phyloP scores from a whole-genome alignment of 2,113 vertebrate species.

The Istiophorus platypterus region DNA sequence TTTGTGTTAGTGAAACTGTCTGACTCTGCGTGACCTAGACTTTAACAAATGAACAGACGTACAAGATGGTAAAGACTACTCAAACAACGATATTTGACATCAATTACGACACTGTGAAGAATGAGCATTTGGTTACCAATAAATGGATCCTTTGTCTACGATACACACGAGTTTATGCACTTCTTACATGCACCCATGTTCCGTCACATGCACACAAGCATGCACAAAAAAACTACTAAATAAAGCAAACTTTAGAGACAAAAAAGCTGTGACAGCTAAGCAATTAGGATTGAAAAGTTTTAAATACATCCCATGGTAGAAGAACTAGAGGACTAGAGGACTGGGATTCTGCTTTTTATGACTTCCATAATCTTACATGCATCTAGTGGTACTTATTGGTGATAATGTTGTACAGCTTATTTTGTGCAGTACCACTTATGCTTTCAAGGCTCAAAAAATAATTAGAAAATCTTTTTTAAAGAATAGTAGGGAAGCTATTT shows the following conservation, averaged over 20 bases:
- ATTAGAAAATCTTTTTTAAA: neutral
- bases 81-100: slow-evolving; percentile 31
- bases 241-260: slow-evolving; percentile 26
- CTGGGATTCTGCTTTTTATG: slow-evolving; percentile 27
- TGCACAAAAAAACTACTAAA: slow-evolving; percentile 27
- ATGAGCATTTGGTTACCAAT: slow-evolving; percentile 58
- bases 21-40: slow-evolving; percentile 48
- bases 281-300: slow-evolving; percentile 48
- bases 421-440: neutral
- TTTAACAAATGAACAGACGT: slow-evolving; percentile 65
- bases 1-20: slow-evolving; percentile 41
- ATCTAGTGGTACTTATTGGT: slow-evolving; percentile 8
- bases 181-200: neutral
- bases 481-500: neutral
- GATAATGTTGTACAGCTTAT: neutral
- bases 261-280: slow-evolving; percentile 53
- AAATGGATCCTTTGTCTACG: slow-evolving; percentile 27
- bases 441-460: neutral
- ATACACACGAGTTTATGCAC: neutral
- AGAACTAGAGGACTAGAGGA: slow-evolving; percentile 7
- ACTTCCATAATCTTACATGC: slow-evolving; percentile 3
- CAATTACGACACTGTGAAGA: slow-evolving; percentile 54
- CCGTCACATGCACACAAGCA: neutral
- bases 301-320: slow-evolving; percentile 31
- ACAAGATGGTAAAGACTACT: slow-evolving; percentile 43